Base-by-base conservation (phyloP, 2,797 vertebrate species). In the Tokudaia muenninki region DNA sequence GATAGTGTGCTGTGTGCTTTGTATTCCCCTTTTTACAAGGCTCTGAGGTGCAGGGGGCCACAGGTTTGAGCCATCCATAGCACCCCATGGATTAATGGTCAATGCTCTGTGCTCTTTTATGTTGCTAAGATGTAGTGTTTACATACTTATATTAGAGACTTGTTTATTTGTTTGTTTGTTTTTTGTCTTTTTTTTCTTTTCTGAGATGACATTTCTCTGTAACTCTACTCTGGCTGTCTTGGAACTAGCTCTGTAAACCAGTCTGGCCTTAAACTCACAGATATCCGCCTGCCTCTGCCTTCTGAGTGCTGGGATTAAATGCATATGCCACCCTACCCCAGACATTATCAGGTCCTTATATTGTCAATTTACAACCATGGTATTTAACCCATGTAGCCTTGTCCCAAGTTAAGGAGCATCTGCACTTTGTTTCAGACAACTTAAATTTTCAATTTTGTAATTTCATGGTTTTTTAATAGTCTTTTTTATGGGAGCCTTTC, bases 361-460 rank as follows among this genome's bases (percentile, higher is more conserved):
- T n/a, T 82, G 47, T 57, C 34, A 34, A 3, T 47, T 41, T n/a
- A 6, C 11, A 65, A 10, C 4, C 55, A 13, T n/a, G 34, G 8
- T 3, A 37, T 44, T 59, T 93, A 61, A 22, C 31, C 31, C 37
- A 12, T 8, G 22, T 24, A 78, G 29, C 63, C 17, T 52, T 31
- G 37, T 61, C 11, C 24, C 14, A 59, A 70, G 24, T 61, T 67
- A 79, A 37, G 81, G 9, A 37, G 13, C 50, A 50, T 79, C 24
- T 78, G n/a, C 16, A 75, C 41, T 92, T 91, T 89, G 63, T 89
- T 95, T 93, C 57, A 63, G 59, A 16, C 81, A 50, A 61, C 57
- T 93, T 91, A 74, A 67, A 50, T 22, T 95, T 88, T 88, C 21
- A 90, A 29, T 77, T 88, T 55, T 81, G 34, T n/a, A 57, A 47